Evolutionary conservation across 2,888 invertebrate species (phyloP), one percentile per base, ranked within the genome.

Genomic region (Cryptus viduatorius): DNA sequence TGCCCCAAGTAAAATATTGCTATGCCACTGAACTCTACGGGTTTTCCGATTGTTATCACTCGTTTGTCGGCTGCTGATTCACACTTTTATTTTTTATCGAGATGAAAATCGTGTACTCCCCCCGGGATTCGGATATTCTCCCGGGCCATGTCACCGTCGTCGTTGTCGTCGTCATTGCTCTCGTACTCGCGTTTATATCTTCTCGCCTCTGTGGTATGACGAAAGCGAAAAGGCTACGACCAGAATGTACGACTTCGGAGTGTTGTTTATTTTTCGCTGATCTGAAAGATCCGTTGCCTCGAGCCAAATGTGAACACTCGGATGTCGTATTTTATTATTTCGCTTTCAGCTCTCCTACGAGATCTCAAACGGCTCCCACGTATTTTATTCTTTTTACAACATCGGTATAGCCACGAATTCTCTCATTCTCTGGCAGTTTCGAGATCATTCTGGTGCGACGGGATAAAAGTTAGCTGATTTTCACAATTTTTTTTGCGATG

Each of bases 1-100:
- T 81, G 87, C 83, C 46, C 81, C 77, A 79, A 14, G 31, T 31
- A 87, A 86, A 86, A 85, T 88, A 87, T 83, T 82, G 79, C 71
- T 69, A 80, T 44, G 65, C 79, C 5, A 16, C 24, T 77, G 37
- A 80, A 8, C 37, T 37, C 42, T 4, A 19, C 19, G 44, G 44
- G 10, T 24, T 24, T 77, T 76, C 76, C 79, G 82, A 84, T 85
- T 82, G 79, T 83, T 85, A 53, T 81, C 67, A 56, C 83, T 85
- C 79, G 71, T 71, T 44, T 69, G 79, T 42, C 65, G 59, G 42
- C n/a, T 12, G 59, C 77, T 42, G 71, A 71, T 77, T 69, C 75
- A 42, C 10, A 65, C 50, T 64, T 67, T 77, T 67, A 50, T 72
- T 48, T 53, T 73, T 75, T 69, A 10, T 10, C 50, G 42, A 37